Base-by-base conservation (phyloP, 2,797 vertebrate genomes). In the Podargus strigoides region DNA sequence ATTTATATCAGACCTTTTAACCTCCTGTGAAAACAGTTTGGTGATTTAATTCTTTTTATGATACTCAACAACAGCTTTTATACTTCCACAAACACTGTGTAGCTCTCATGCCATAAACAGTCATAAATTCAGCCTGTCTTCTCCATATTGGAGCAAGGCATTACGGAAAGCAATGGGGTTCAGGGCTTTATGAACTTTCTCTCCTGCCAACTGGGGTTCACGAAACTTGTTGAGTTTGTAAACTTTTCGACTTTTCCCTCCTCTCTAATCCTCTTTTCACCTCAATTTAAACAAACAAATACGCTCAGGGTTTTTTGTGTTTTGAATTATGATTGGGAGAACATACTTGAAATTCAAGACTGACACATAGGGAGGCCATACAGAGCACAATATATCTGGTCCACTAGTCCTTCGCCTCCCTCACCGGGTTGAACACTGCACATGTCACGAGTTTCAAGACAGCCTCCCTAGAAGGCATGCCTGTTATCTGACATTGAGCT, bases 11-110 rank as follows among this genome's bases (percentile, higher is more conserved):
- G 72, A 73, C 75, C 83, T 93, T 91, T 91, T 94, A 91, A 95
- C 93, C 90, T 85, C 36, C 39, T 81, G 49, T 73, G 70, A 91
- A 97, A 96, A 66, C 52, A 87, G 79, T 92, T 90, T 72, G 32
- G 46, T 50, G 60, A 60, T 94, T 90, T 87, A 87, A 96, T 92
- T 88, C n/a, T 95, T 97, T 97, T 95, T 86, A 86, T 87, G 76
- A 85, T 69, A 81, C 7, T 87, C 82, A 39, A 17, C 82, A 52
- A 44, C 63, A 95, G 89, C 77, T 96, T 96, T 97, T 93, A 84
- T 91, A 91, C 36, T 92, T 84, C 85, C 76, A 86, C 47, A 93
- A 64, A 79, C 66, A 83, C 60, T 34, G 4, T 60, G 44, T 60
- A 75, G 73, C 44, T 77, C 52, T 83, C 56, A 82, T 69, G 44